Evolutionary conservation across 37 sponge, comb jelly and placozoan genomes (phyloP).

Genomic region (Hexactinellida sp.): DNA sequence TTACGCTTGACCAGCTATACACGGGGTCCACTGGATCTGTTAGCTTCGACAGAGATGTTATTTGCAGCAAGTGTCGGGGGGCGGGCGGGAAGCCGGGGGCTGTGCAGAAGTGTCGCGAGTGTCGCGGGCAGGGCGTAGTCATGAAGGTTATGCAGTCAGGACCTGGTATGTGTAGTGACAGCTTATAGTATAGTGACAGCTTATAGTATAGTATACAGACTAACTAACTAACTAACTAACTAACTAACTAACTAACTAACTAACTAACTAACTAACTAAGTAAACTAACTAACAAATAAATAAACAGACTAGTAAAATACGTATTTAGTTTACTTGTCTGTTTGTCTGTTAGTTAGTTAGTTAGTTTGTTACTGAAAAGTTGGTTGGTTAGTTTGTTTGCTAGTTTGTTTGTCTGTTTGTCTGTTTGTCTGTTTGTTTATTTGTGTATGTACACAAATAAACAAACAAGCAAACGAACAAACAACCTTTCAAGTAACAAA

Average conservation of each 20-base stretch:
- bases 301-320: too few species aligned
- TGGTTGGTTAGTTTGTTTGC: too few species aligned
- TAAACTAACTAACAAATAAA: not conserved
- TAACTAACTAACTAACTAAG: not conserved
- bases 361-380: too few species aligned
- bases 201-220: not conserved
- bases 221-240: not conserved
- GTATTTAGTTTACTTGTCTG: too few species aligned
- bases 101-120: constrained; percentile 48
- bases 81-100: constrained; percentile 72
- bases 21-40: not conserved
- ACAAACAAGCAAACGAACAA: too few species aligned
- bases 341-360: too few species aligned
- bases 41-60: not conserved
- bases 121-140: constrained; percentile 60
- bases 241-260: not conserved
- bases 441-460: too few species aligned
- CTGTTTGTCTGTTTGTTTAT: too few species aligned
- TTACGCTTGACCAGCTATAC: not conserved
- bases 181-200: not conserved
- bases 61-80: constrained; percentile 1
- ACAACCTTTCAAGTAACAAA: too few species aligned
- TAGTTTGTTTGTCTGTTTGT: too few species aligned
- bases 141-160: constrained; percentile 3
- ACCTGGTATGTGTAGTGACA: not conserved